Conservation (phyloP, 2,113 vertebrate genomes). For the Sinocyclocheilus rhinocerous region DNA sequence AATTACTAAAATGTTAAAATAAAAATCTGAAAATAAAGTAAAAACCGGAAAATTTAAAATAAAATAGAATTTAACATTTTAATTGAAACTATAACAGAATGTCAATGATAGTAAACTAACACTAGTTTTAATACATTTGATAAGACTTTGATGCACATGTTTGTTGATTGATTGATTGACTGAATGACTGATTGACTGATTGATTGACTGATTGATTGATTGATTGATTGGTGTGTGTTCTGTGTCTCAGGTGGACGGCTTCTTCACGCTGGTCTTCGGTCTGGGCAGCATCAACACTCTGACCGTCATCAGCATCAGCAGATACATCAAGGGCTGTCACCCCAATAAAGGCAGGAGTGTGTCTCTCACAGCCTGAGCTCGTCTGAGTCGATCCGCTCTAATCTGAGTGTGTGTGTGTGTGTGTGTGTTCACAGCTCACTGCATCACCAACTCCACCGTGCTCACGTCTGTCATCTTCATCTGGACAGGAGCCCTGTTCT, state of each 20-base stretch:
- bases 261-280: conserved; percentile 87
- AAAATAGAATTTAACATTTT: too few relatives aligned
- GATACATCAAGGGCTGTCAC: conserved; percentile 86
- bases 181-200: too few relatives aligned
- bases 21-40: too few relatives aligned
- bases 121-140: too few relatives aligned
- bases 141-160: too few relatives aligned
- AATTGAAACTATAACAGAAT: too few relatives aligned
- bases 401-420: background rate
- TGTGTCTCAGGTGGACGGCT: conserved; percentile 81
- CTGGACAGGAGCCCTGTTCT: conserved; percentile 84
- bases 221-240: too few relatives aligned
- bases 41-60: too few relatives aligned
- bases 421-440: conserved; percentile 73
- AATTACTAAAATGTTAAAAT: too few relatives aligned
- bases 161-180: too few relatives aligned
- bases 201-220: too few relatives aligned
- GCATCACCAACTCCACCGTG: conserved; percentile 80
- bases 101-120: too few relatives aligned
- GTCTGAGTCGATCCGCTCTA: conserved; percentile 1
- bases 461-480: conserved; percentile 78
- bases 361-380: background rate
- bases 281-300: conserved; percentile 88
- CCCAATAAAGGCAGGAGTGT: conserved; percentile 78
- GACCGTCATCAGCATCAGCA: conserved; percentile 86